Evolutionary conservation across 1,140 invertebrate genomes (phyloP), one percentile per base, ranked within the genome.

Genomic region (Aleiodes sp.): DNA sequence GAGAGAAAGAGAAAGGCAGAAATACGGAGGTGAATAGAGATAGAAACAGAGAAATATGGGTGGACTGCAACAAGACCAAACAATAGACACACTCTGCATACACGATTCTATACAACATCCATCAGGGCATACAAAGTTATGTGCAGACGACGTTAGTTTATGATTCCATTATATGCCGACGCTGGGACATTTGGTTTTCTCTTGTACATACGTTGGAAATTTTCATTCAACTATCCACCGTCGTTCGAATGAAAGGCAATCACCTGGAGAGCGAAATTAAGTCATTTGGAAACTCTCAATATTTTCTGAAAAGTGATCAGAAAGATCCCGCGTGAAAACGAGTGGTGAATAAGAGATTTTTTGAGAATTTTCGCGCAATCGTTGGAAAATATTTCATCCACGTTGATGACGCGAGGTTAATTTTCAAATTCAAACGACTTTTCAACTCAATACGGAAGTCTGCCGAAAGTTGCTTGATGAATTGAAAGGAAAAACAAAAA

Each of bases 131-230:
- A 64, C 62, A 64, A 16, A 64, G 19, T 29, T 29, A 26, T 26
- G 19, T n/a, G 41, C 43, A 26, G 16, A 41, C 21, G 16, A 64
- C 39, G 39, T 43, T 64, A 64, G 62, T 64, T 64, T 64, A 64
- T 64, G 62, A 64, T 64, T 64, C 62, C 28, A 64, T 64, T 64
- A 64, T 64, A 64, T 26, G 28, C 33, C 56, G 12, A 16, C 19
- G 28, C 39, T 12, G 29, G 62, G 62, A 29, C 31, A 64, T 43
- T 28, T 37, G 19, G 12, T 26, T 56, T 31, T 35, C 39, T 24
- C 39, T 26, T 35, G 43, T 64, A 39, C 37, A 46, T 26, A 64
- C 26, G 37, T 33, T 64, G 4, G 43, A 64, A 41, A 43, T 64
- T 64, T 14, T 21, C 62, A 64, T 28, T 37, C 24, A 43, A 26